Percentiles rank a stretch among this genome's conserved stretches.
Evolutionary conservation across 1,140 invertebrate genomes (phyloP).

Genomic region (Papilio dardanus): DNA sequence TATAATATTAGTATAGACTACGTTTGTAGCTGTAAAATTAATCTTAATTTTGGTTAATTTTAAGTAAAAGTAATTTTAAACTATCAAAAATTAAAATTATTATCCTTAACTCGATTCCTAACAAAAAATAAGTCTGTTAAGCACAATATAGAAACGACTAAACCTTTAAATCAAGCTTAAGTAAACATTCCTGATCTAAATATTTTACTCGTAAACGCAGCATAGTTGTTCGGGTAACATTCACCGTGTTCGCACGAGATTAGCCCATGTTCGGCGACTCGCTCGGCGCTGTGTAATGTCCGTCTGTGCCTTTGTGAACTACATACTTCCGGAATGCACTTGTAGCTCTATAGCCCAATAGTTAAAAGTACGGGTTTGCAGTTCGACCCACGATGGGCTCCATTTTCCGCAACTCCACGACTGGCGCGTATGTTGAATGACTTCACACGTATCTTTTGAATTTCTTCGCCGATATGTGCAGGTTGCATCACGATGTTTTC

Average conservation of each 20-base stretch:
- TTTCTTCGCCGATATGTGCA: too few relatives aligned
- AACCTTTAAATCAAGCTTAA: background rate
- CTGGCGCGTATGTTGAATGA: too few relatives aligned
- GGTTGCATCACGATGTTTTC: too few relatives aligned
- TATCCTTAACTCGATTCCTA: too few relatives aligned
- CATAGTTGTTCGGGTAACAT: background rate
- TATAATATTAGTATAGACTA: too few relatives aligned
- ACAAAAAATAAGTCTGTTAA: too few relatives aligned
- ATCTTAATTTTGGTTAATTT: background rate
- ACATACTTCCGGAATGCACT: background rate
- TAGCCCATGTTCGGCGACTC: slow-evolving; percentile 3
- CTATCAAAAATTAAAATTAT: too few relatives aligned
- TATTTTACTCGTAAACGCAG: background rate
- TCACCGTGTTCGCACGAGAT: slow-evolving; percentile 18
- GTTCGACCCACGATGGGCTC: too few relatives aligned
- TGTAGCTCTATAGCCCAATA: background rate
- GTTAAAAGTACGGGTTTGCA: background rate
- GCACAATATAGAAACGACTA: background rate
- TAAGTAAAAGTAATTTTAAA: too few relatives aligned
- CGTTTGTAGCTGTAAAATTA: background rate
- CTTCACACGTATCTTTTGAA: too few relatives aligned
- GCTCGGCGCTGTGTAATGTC: slow-evolving; percentile 5
- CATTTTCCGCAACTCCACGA: too few relatives aligned
- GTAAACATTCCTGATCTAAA: slow-evolving; percentile 16
- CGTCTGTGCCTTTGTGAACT: background rate